These are phyloP conservation scores for Lordiphosa stackelbergi DNA, from an alignment of 1,140 invertebrate genomes.

Conservation along the genomic window DNA sequence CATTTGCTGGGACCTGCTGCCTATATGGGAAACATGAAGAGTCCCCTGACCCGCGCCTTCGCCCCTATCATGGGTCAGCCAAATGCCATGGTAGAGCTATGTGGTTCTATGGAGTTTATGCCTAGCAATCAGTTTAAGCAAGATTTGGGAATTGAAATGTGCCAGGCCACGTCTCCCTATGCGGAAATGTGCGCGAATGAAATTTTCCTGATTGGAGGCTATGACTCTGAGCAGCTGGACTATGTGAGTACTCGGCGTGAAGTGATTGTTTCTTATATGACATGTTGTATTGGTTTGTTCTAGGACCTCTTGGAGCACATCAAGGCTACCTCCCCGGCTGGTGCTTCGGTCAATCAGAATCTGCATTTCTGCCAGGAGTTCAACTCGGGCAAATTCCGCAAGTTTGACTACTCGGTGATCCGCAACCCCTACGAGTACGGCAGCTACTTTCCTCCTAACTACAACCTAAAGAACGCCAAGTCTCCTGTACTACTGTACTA, in stretches of 20 bases:
- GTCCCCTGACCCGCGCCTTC: constrained; percentile 69
- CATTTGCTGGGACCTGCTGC: constrained; percentile 81
- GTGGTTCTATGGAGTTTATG: constrained; percentile 79
- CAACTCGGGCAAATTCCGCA: constrained; percentile 66
- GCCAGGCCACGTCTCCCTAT: constrained; percentile 74
- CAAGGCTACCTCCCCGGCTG: constrained; percentile 79
- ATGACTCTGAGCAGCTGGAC: constrained; percentile 76
- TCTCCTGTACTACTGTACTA: constrained; percentile 82
- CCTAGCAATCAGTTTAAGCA: constrained; percentile 78
- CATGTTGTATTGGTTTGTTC: constrained; percentile 17
- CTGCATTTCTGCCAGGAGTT: constrained; percentile 78
- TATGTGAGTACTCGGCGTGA: constrained; percentile 40
- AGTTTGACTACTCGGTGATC: constrained; percentile 77
- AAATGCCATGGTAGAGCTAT: constrained; percentile 73
- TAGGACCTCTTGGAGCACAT: constrained; percentile 71
- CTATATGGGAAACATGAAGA: constrained; percentile 75
- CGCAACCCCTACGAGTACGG: constrained; percentile 78
- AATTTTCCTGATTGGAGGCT: constrained; percentile 80
- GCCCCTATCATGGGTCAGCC: constrained; percentile 49
- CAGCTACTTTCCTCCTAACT: constrained; percentile 78
- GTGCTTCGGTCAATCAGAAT: constrained; percentile 78
- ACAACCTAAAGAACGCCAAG: constrained; percentile 81
- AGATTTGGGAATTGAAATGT: constrained; percentile 77
- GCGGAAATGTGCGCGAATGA: constrained; percentile 79
- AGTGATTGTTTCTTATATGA: not conserved